Base-by-base conservation (phyloP, 2,797 vertebrate genomes). In the Typhlichthys eigenmanni region DNA sequence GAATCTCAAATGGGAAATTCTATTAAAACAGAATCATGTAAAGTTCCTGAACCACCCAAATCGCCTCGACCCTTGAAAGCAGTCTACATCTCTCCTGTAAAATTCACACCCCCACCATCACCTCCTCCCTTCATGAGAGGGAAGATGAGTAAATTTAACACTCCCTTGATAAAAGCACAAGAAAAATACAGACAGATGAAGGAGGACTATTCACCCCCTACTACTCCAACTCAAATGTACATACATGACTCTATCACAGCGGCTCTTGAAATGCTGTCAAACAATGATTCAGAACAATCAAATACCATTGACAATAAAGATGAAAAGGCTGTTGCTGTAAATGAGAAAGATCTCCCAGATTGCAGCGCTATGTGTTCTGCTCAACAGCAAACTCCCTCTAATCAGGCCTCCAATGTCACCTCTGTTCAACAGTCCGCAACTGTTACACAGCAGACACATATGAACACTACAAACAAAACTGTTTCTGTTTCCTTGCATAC, bases 141-240 rank as follows among this genome's bases (percentile, higher is more conserved):
- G 7, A 95, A 94, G 83, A 65, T 78, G 53, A 92, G 91, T 79
- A 96, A 92, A 93, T 97, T 96, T 81, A 95, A 90, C 86, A 97
- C 95, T 12, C 92, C 95, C n/a, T 87, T 97, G 85, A 97, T 98
- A 87, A 92, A 96, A 76, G 93, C 95, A 48, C 95, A 97, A 82
- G 93, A 93, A 85, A 96, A 94, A 74, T 96, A 88, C 64, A 87
- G 92, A 50, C 92, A 92, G 59, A 84, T 93, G 63, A 92, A 17
- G 67, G 93, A 94, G 54, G 92, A 92, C 60, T 89, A 78, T 79
- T 92, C 92, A 64, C 87, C 80, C 6, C 88, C 80, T 57, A 82
- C 65, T 56, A 82, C 88, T 76, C 87, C 85, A 62, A 72, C 66
- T 62, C 87, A 84, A 59, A 81, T 72, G 72, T 69, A 69, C 46